These are phyloP conservation scores for Planococcus citri DNA, from an alignment of 1,140 invertebrate genomes.

Conservation along the genomic window DNA sequence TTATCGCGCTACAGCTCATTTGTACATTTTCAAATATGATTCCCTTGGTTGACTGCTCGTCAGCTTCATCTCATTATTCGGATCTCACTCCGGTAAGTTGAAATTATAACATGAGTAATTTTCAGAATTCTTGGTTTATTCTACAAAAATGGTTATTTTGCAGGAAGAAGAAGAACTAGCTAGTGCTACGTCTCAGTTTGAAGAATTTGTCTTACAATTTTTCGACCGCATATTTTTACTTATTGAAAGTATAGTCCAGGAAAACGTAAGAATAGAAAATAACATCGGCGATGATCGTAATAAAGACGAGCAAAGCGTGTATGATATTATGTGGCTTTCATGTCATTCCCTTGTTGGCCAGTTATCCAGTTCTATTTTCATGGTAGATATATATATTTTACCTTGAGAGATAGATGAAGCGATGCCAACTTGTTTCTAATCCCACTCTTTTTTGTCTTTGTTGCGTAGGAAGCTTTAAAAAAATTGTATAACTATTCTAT, in stretches of 20 bases:
- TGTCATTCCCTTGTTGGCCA: constrained; percentile 48
- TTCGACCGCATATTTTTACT: constrained; percentile 61
- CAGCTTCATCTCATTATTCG: constrained; percentile 46
- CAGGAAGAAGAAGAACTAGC: constrained; percentile 60
- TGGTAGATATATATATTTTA: constrained; percentile 31
- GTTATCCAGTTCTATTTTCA: constrained; percentile 46
- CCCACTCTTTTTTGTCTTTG: no score
- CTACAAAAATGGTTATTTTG: constrained; percentile 21
- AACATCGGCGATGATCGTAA: constrained; percentile 46
- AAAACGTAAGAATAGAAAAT: constrained; percentile 50
- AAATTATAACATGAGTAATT: neutral
- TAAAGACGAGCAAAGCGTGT: constrained; percentile 54
- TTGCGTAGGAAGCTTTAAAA: constrained; percentile 52
- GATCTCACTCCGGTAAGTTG: constrained; percentile 54
- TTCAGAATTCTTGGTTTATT: neutral
- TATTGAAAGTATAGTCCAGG: constrained; percentile 58
- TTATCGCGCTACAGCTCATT: constrained; percentile 66
- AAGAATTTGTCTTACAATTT: constrained; percentile 79
- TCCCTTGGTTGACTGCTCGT: constrained; percentile 72
- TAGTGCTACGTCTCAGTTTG: constrained; percentile 66
- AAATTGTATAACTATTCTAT: constrained; percentile 62
- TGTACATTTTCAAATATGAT: constrained; percentile 60
- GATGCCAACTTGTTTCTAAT: no score
- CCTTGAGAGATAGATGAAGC: neutral
- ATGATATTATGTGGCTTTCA: constrained; percentile 53